phyloP scores from a whole-genome alignment of 1,140 invertebrate species.

The Brachionus rubens region DNA sequence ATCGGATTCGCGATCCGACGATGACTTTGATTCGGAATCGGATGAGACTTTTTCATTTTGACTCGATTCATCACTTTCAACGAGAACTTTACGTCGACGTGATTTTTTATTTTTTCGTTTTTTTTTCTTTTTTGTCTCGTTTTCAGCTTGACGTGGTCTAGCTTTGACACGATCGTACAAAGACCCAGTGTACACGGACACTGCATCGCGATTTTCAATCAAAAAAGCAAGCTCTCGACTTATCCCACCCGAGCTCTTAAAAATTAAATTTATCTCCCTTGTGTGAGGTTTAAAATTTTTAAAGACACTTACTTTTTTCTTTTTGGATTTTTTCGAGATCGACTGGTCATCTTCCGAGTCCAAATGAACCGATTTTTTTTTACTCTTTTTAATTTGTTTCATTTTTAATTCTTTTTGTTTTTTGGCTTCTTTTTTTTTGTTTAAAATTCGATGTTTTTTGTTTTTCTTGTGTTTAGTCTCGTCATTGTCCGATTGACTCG shows the following conservation, averaged over 20 bases:
- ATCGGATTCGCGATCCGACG: neutral
- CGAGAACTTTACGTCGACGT: neutral
- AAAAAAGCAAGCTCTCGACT: slow-evolving; percentile 37
- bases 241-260: slow-evolving; percentile 12
- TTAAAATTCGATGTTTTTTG: slow-evolving; percentile 18
- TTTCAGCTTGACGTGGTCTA: neutral
- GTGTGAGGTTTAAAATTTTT: too few relatives aligned
- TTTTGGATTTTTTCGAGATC: too few relatives aligned
- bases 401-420: too few relatives aligned
- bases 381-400: too few relatives aligned
- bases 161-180: slow-evolving; percentile 44
- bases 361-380: too few relatives aligned
- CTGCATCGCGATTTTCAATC: neutral
- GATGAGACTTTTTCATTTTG: neutral
- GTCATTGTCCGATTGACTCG: neutral
- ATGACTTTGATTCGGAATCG: neutral
- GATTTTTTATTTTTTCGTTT: slow-evolving; percentile 25
- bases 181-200: neutral
- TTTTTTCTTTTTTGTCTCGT: neutral
- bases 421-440: too few relatives aligned
- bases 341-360: too few relatives aligned
- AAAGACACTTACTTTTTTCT: too few relatives aligned
- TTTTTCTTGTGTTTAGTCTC: neutral
- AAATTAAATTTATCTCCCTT: too few relatives aligned
- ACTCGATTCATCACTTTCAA: slow-evolving; percentile 13